These are phyloP conservation scores for Actinopyga echinites DNA, from an alignment of 53 echinoderm and acorn worm species.

Conservation along the genomic window DNA sequence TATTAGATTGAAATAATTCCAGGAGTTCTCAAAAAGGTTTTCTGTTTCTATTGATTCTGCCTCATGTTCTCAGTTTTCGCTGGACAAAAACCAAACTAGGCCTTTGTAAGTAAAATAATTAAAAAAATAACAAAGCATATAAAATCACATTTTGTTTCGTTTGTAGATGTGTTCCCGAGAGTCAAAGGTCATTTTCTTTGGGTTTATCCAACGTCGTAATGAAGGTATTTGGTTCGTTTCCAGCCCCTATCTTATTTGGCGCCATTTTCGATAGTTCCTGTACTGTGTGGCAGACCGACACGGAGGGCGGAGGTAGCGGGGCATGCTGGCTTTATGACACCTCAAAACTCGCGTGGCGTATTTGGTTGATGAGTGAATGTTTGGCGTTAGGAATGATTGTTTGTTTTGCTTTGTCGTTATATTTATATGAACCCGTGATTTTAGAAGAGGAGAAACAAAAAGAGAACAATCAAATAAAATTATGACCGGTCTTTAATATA, in stretches of 20 bases:
- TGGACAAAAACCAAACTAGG: too few species aligned
- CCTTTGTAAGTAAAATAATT: too few species aligned
- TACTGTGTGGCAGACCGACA: constrained; percentile 24
- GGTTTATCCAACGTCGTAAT: background rate
- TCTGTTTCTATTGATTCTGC: too few species aligned
- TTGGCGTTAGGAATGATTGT: background rate
- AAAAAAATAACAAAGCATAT: too few species aligned
- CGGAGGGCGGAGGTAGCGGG: background rate
- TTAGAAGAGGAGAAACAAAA: background rate
- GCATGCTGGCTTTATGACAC: constrained; percentile 13
- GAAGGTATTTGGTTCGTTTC: constrained; percentile 33
- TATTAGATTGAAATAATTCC: too few species aligned
- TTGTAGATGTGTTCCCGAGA: constrained; percentile 39
- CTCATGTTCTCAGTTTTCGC: too few species aligned
- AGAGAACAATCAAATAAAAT: background rate
- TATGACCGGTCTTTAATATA: too few species aligned
- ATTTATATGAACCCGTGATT: background rate
- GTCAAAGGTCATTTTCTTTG: constrained; percentile 34
- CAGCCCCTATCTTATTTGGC: constrained; percentile 34
- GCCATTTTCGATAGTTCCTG: constrained; percentile 29
- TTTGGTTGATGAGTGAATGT: background rate
- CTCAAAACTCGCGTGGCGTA: constrained; percentile 2
- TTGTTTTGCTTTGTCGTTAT: background rate
- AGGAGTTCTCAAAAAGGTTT: too few species aligned
- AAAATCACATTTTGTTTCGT: background rate